A percentile compares a stretch with the other conserved stretches of the same genome.
phyloP scores from a whole-genome alignment of 2,888 invertebrate genomes.

The Cephus pulcher region DNA sequence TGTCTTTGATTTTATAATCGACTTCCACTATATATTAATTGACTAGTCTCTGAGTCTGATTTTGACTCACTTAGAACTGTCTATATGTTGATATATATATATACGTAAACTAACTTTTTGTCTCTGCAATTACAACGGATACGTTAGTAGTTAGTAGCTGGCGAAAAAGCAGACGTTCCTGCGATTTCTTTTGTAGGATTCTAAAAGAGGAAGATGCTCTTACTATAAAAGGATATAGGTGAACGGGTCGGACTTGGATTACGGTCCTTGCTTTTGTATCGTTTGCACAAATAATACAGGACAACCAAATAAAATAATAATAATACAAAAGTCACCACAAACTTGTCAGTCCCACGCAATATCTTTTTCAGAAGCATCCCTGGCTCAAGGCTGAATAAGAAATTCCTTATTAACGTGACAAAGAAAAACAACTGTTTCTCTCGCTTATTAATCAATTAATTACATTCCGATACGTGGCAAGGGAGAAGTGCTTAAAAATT shows the following conservation, averaged over 20 bases:
- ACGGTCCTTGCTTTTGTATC: constrained; percentile 21
- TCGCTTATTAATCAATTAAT: not conserved
- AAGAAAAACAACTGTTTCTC: not conserved
- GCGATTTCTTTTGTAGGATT: not conserved
- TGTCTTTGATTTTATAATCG: not conserved
- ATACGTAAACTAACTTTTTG: not conserved
- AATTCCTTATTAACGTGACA: not conserved
- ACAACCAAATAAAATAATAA: not conserved
- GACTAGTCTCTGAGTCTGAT: too few relatives aligned
- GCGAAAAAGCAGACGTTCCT: not conserved
- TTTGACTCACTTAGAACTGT: not conserved
- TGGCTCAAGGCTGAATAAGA: not conserved
- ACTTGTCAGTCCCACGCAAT: not conserved
- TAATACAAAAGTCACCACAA: not conserved
- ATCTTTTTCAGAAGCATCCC: not conserved
- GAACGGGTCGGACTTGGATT: constrained; percentile 25
- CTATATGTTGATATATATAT: not conserved
- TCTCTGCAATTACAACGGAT: not conserved
- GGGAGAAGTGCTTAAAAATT: not conserved
- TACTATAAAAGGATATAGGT: constrained; percentile 36
- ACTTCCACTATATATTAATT: not conserved
- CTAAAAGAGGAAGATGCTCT: not conserved
- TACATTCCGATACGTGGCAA: not conserved
- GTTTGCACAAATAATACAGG: not conserved
- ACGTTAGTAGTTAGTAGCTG: not conserved